Percentiles rank a stretch among this genome's conserved stretches.
phyloP scores from a whole-genome alignment of 1,140 invertebrate species.

The Bombus balteatus region DNA sequence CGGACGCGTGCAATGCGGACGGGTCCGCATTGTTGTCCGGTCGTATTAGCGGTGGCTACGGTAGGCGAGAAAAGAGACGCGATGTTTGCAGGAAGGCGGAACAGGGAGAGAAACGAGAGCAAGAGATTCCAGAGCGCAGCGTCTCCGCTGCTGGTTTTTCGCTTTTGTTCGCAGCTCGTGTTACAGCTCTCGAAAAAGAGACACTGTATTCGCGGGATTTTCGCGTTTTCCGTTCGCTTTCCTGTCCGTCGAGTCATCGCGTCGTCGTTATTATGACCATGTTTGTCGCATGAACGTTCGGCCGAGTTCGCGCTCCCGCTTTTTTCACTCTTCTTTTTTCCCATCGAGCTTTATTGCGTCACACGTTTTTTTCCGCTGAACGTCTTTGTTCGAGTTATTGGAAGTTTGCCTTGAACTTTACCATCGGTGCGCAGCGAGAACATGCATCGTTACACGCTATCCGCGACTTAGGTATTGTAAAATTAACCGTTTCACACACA shows the following conservation, averaged over 20 bases:
- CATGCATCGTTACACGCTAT: background rate
- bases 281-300: background rate
- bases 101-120: conserved; percentile 29
- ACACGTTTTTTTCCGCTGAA: background rate
- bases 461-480: background rate
- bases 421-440: background rate
- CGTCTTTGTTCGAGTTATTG: conserved; percentile 15
- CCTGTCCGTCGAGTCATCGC: background rate
- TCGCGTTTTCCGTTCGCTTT: background rate
- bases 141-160: conserved; percentile 49
- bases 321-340: conserved; percentile 35
- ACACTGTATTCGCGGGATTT: conserved; percentile 26
- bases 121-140: conserved; percentile 31
- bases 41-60: conserved; percentile 68
- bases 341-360: conserved; percentile 22
- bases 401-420: conserved; percentile 43
- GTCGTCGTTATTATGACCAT: background rate
- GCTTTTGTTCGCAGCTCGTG: conserved; percentile 57
- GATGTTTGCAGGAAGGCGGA: conserved; percentile 19
- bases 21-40: conserved; percentile 74
- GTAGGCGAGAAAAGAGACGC: conserved; percentile 55
- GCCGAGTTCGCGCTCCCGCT: background rate
- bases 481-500: too few species aligned
- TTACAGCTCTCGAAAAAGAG: background rate
- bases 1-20: conserved; percentile 74